Evolutionary conservation across 2,888 invertebrate species (phyloP), one percentile per base, ranked within the genome.

Genomic region (Harpalus rufipes): DNA sequence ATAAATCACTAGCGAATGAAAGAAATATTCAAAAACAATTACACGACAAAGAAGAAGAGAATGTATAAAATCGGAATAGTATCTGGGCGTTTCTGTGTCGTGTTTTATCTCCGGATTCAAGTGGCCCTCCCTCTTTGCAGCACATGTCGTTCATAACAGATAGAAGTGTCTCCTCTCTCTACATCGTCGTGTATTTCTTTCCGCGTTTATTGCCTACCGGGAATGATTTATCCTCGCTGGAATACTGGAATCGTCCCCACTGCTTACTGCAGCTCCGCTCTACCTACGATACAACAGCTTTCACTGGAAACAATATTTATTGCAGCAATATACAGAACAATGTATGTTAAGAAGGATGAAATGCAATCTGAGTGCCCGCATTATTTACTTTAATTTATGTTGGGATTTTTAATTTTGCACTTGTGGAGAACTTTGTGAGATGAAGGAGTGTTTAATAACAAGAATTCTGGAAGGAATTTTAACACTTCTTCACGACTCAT

Each of bases 271-370:
- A 32, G 32, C 32, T 32, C 44, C 1, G 44, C 44, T 8, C 44
- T 51, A 51, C 44, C 44, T 51, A 12, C 44, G 12, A 12, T 32
- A 32, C 32, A 32, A 32, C 32, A 32, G 10, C 78, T 44, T 44
- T 63, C 63, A 63, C 18, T 12, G 63, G 1, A 63, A 63, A 63
- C 25, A 63, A 63, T 63, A 63, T 63, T 63, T 63, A 63, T 63
- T 63, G 63, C 63, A 18, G 63, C 63, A 63, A 63, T 63, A 63
- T 63, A 63, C 63, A 63, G 63, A 63, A 63, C 63, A 63, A 63
- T 63, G 63, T 63, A 63, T 63, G 63, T 25, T 63, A 63, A 63
- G 25, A 63, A 63, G 63, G 63, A 63, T 63, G 63, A 63, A 63
- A 63, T 63, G 63, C 63, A 63, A 63, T 63, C 63, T 18, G 63